Conservation (phyloP, 2,113 vertebrate species). For the Calonectris borealis region DNA sequence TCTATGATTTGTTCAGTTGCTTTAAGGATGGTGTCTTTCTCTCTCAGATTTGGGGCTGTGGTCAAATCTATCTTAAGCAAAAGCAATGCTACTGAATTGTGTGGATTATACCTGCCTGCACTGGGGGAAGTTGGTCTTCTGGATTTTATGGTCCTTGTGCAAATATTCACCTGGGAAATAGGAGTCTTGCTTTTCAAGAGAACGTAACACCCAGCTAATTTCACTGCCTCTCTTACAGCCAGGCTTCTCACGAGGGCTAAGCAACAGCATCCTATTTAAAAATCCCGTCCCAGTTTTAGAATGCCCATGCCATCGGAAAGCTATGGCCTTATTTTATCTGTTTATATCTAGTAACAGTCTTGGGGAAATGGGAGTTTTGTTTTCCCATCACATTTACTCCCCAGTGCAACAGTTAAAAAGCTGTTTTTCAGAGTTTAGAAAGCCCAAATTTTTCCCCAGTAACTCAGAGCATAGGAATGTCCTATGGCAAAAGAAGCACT, state of each 20-base stretch:
- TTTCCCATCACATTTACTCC: slow-evolving; percentile 34
- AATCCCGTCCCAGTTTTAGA: slow-evolving; percentile 10
- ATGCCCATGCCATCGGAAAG: background rate
- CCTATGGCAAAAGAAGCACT: slow-evolving; percentile 36
- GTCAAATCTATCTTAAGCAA: background rate
- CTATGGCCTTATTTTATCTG: background rate
- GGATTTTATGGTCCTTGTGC: background rate
- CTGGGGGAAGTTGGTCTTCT: background rate
- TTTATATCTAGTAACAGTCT: background rate
- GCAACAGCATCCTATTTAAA: slow-evolving; percentile 30
- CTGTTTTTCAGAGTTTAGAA: slow-evolving; percentile 17
- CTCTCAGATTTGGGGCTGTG: background rate
- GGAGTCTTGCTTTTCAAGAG: background rate
- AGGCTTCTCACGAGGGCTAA: background rate
- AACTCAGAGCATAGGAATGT: slow-evolving; percentile 60
- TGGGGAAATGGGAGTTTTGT: background rate
- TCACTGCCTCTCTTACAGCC: background rate
- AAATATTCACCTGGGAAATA: background rate
- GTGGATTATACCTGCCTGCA: background rate
- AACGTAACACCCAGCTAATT: background rate
- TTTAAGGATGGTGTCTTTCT: background rate
- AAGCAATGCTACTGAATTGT: background rate
- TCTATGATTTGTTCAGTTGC: background rate
- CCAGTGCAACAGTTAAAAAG: slow-evolving; percentile 4
- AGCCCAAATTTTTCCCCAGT: slow-evolving; percentile 14